Percentiles rank a stretch among this genome's conserved stretches.
Conservation (phyloP, 2,888 invertebrate genomes). For the Biston stratarius region DNA sequence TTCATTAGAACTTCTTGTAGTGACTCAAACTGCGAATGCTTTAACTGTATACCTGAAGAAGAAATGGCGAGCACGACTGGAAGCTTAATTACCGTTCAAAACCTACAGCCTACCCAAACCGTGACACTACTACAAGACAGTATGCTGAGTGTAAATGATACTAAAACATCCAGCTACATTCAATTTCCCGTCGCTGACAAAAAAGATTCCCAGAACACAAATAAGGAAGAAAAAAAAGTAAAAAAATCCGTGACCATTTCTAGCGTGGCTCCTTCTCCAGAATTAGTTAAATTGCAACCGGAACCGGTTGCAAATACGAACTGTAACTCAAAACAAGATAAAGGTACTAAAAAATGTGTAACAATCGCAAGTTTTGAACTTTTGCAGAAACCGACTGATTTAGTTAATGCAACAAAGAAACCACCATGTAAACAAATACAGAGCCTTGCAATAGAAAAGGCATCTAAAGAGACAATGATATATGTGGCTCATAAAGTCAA, state of each 20-base stretch:
- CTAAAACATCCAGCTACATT: conserved; percentile 8
- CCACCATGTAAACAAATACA: conserved; percentile 10
- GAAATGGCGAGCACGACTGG: conserved; percentile 16
- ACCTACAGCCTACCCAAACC: conserved; percentile 37
- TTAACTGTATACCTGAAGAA: conserved; percentile 16
- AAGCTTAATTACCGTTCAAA: conserved; percentile 34
- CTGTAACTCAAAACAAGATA: neutral
- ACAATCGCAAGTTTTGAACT: neutral
- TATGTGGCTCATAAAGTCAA: neutral
- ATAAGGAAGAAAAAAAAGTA: neutral
- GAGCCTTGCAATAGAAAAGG: conserved; percentile 14
- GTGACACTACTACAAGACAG: conserved; percentile 30
- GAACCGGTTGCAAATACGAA: neutral
- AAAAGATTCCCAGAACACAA: neutral
- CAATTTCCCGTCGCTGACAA: neutral
- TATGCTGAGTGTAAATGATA: neutral
- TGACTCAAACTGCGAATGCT: conserved; percentile 13
- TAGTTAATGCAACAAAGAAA: neutral
- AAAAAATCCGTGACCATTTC: neutral
- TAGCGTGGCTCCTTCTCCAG: neutral
- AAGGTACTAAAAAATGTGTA: neutral
- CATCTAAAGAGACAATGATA: conserved; percentile 13
- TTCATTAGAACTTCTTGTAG: conserved; percentile 3
- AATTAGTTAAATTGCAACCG: neutral
- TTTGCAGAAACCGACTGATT: neutral